Percentiles rank a stretch among this genome's conserved stretches.
Conservation (phyloP, 2,888 invertebrate species). For the Metalampra italica region DNA sequence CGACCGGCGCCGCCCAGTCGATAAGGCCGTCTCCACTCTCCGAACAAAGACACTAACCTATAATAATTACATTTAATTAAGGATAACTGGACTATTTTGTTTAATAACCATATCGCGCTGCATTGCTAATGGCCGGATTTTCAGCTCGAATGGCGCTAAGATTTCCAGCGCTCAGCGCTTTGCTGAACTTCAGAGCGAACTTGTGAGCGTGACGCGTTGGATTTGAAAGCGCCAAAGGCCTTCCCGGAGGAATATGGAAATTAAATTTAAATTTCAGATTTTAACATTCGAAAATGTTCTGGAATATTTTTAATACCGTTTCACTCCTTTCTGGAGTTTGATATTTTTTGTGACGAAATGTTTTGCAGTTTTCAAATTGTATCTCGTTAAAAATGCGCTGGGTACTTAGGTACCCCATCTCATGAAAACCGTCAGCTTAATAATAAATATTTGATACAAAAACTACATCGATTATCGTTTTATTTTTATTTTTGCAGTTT, state of each 20-base stretch:
- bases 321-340: background rate
- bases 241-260: conserved; percentile 8
- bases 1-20: conserved; percentile 78
- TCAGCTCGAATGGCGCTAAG: conserved; percentile 26
- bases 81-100: conserved; percentile 66
- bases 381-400: conserved; percentile 4
- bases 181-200: background rate
- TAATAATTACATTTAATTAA: conserved; percentile 77
- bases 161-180: conserved; percentile 15
- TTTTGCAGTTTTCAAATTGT: background rate
- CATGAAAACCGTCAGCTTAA: no score
- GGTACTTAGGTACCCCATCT: no score
- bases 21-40: conserved; percentile 74
- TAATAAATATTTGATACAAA: no score
- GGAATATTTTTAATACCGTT: conserved; percentile 5
- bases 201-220: background rate
- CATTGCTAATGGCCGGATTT: conserved; percentile 39
- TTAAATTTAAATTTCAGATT: conserved; percentile 10
- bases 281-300: conserved; percentile 5
- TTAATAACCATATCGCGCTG: conserved; percentile 56
- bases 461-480: no score
- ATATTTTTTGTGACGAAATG: background rate
- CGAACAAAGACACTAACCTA: conserved; percentile 77
- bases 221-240: conserved; percentile 1
- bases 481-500: no score